These are phyloP conservation scores for Scyliorhinus canicula DNA, from an alignment of 2,797 vertebrate genomes.

Conservation along the genomic window DNA sequence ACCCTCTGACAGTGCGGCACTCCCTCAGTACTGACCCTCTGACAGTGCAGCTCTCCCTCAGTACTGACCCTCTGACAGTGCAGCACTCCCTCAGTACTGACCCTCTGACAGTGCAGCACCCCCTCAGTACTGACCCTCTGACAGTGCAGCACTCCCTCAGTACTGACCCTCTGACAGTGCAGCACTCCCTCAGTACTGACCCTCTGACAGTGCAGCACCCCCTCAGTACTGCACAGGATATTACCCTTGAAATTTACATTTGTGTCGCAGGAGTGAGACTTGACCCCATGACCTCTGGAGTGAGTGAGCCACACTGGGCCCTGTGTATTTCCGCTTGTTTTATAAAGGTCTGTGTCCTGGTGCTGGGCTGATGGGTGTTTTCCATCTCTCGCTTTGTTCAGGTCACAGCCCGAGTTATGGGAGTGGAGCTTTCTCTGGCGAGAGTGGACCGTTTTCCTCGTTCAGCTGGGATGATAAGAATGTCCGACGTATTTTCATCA, in stretches of 20 bases:
- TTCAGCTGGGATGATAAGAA: constrained; percentile 81
- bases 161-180: neutral
- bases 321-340: neutral
- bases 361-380: neutral
- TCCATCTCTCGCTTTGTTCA: constrained; percentile 42
- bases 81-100: too few species aligned
- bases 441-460: constrained; percentile 75
- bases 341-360: neutral
- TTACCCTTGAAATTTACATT: neutral
- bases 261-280: neutral
- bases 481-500: constrained; percentile 78
- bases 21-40: neutral
- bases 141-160: too few species aligned
- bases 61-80: neutral
- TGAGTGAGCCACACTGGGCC: neutral
- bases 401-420: constrained; percentile 67
- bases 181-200: too few species aligned
- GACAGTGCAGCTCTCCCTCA: neutral
- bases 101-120: neutral
- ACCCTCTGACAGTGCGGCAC: too few species aligned
- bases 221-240: neutral
- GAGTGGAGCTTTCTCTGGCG: constrained; percentile 55
- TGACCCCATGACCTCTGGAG: neutral
- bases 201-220: neutral
- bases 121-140: too few species aligned